Base-by-base conservation (phyloP, 2,888 invertebrate species). In the Dysmachus trigonus region DNA sequence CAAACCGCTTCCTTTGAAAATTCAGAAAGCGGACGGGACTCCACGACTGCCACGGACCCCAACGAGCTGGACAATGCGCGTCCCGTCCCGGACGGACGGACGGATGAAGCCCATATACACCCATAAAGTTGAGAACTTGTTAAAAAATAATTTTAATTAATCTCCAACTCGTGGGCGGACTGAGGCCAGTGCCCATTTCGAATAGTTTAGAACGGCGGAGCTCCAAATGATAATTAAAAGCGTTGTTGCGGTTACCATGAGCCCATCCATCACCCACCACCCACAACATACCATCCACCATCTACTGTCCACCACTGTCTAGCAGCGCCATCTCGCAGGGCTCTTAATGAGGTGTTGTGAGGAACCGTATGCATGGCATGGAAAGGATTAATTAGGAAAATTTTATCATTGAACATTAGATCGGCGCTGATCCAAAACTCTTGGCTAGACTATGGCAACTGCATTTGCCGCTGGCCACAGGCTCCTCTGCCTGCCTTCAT, bases 141-240 rank as follows among this genome's bases (percentile, higher is more conserved):
- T 76, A 76, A 76, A 76, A 76, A 30, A 74, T 74, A 35, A 74
- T 74, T 74, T 74, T 74, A 74, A 74, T 74, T 74, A 74, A 74
- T 74, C 35, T 33, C 35, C 33, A 33, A 33, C 35, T 74, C 35
- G n/a, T 15, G 33, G 33, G 18, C n/a, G 33, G 1, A n/a, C n/a
- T n/a, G n/a, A n/a, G n/a, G 33, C 27, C 27, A 73, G 15, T n/a
- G 73, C 6, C 33, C 27, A 73, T 73, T 73, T 73, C 33, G 18
- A 33, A 30, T 73, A 33, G 31, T 73, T 73, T 31, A 3, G 33
- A 33, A 33, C 31, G 18, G 31, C n/a, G 33, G 13, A 33, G 31
- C 33, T 73, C 1, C 73, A 33, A 73, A 73, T 73, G 73, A 73
- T 73, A 31, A 73, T 73, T 73, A 73, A 73, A 73, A 73, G 62